phyloP scores from a whole-genome alignment of 2,113 vertebrate species.

The Actenoides hombroni region DNA sequence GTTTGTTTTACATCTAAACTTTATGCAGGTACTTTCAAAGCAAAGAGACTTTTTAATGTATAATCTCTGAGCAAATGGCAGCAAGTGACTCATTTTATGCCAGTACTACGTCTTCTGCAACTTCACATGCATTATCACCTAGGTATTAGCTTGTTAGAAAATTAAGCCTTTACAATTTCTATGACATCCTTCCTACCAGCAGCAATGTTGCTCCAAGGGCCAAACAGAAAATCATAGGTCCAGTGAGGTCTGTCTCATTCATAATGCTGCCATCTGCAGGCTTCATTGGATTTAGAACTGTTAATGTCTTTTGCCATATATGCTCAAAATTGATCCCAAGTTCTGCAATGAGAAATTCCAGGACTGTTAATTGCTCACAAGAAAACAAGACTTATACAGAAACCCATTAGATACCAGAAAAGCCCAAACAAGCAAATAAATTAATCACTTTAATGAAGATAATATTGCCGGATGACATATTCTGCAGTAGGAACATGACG shows the following conservation, averaged over 20 bases:
- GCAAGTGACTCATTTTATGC: background rate
- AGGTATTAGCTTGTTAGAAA: background rate
- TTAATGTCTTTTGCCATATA: constrained; percentile 91
- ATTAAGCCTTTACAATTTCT: background rate
- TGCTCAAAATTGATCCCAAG: constrained; percentile 91
- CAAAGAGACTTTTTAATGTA: background rate
- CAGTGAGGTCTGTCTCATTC: constrained; percentile 88
- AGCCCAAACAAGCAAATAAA: background rate
- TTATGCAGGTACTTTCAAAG: background rate
- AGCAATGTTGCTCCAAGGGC: constrained; percentile 82
- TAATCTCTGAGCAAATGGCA: background rate
- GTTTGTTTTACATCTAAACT: background rate
- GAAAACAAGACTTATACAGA: background rate
- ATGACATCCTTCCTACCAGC: constrained; percentile 74
- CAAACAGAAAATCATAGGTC: constrained; percentile 84
- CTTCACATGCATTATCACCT: background rate
- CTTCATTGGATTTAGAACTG: constrained; percentile 87
- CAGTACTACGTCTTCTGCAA: background rate
- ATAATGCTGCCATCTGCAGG: constrained; percentile 91
- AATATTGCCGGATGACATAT: background rate
- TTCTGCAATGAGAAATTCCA: constrained; percentile 73
- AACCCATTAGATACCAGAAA: background rate
- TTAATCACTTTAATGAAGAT: background rate
- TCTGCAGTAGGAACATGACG: background rate
- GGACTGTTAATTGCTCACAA: background rate